A percentile compares a stretch with the other conserved stretches of the same genome.
Conservation (phyloP, 1,140 invertebrate genomes). For the Trinorchestia longiramus region DNA sequence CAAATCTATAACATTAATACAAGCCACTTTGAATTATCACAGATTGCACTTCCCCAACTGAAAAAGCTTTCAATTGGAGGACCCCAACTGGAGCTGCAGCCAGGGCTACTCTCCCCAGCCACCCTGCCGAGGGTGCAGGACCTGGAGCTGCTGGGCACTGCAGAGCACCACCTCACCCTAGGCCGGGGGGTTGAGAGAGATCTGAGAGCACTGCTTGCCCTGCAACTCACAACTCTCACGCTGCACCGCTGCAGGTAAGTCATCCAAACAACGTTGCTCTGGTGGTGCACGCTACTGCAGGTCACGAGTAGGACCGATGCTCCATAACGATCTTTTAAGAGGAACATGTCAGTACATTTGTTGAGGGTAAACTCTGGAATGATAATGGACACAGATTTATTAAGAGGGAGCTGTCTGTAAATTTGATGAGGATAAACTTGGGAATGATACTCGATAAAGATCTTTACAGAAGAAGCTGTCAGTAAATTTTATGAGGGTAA, state of each 20-base stretch:
- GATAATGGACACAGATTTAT: too few relatives aligned
- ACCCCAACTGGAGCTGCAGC: not conserved
- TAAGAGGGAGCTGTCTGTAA: too few relatives aligned
- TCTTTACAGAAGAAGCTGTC: too few relatives aligned
- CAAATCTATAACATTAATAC: too few relatives aligned
- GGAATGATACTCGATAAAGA: too few relatives aligned
- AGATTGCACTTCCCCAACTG: not conserved
- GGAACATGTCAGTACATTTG: too few relatives aligned
- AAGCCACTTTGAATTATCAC: not conserved
- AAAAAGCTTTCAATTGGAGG: not conserved
- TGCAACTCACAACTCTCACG: not conserved
- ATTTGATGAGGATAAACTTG: too few relatives aligned
- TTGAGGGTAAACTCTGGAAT: too few relatives aligned
- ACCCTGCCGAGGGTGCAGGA: not conserved
- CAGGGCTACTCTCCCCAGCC: not conserved
- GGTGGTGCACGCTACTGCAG: too few relatives aligned
- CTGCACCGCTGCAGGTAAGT: not conserved
- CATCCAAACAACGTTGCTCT: not conserved
- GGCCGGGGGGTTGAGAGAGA: not conserved
- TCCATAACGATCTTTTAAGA: too few relatives aligned
- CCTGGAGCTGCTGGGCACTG: not conserved
- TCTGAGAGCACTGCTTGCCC: not conserved
- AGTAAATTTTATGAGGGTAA: too few relatives aligned
- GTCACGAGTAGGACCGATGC: too few relatives aligned
- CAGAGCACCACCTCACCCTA: not conserved